Base-by-base conservation (phyloP, 2,113 vertebrate species). In the Oostethus manadensis region DNA sequence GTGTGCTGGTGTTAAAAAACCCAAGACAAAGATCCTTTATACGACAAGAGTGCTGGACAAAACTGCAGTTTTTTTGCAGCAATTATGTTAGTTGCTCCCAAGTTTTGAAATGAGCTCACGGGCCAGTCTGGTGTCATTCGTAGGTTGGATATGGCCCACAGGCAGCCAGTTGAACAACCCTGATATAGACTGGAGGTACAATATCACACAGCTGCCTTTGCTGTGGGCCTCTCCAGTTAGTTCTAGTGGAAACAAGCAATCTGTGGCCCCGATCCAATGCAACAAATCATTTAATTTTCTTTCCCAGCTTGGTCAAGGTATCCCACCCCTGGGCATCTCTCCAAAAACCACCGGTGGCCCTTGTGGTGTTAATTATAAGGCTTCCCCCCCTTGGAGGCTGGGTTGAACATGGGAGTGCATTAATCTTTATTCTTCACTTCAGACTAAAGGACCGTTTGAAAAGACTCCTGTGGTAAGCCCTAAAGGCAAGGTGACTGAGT, bases 401-500 rank as follows among this genome's bases (percentile, higher is more conserved):
- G 67, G 62, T 48, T 68, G 73, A 69, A 80, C 38, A 59, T 84
- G 86, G 73, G 80, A 88, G 78, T 86, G 85, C 86, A 91, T 91
- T 90, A 85, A 89, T 90, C 88, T 88, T 85, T 80, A 87, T 87
- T 88, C 86, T 80, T 68, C 71, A 76, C 79, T 85, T 80, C 73
- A 86, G 77, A 85, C 84, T 81, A 84, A 45, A 86, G 84, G 73
- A 82, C 74, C 68, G 77, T 89, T 86, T 84, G 80, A 88, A 84
- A 83, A 86, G 80, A 79, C 84, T 88, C 79, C 73, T 71, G 84
- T 77, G 78, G 84, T 85, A 80, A 86, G 71, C 81, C 84, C 86
- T 68, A 68, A 76, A 85, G 85, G 84, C 70, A 59, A 78, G 65
- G 80, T 76, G 81, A 81, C 74, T 79, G 45, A 17, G 58, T 61